Base-by-base conservation (phyloP, 2,888 invertebrate species). In the Hypena proboscidalis region DNA sequence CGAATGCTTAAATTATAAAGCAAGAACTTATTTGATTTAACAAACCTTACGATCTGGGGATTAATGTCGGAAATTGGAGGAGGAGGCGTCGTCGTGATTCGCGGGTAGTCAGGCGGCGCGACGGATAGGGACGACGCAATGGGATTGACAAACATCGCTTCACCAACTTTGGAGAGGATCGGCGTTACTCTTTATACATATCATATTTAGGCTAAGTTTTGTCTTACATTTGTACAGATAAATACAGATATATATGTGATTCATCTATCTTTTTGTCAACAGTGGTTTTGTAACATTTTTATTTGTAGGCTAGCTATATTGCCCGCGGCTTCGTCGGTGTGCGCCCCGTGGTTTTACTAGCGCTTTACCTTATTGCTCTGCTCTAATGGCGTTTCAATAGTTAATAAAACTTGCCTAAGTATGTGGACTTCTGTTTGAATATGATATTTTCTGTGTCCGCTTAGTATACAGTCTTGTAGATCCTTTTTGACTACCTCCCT, bases 1-100 rank as follows among this genome's bases (percentile, higher is more conserved):
- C 71, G 80, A 82, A 75, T 70, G 82, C 79, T 85, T 81, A 85
- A 88, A 83, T 88, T 88, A 85, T 83, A 79, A 87, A 84, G 83
- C 80, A 75, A 77, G 82, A 85, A 86, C 77, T 88, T 86, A 85
- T 84, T 86, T 88, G 83, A 87, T 88, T 85, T 83, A 79, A 84
- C 85, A 83, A 83, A 85, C 83, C 83, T 83, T 77, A 76, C 73
- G 83, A 83, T 82, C 75, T 78, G 74, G 64, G 78, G 83, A 85
- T 86, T 85, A 81, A 72, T 85, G 85, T 85, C 72, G 80, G 77
- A 74, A 83, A 81, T 77, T 79, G 73, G 61, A 74, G 69, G 60
- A 59, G 69, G 66, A 63, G 67, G 46, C 58, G 66, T 66, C 58
- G 67, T 63, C 56, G 61, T 67, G 72, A 77, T 76, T 77, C 61